Base-by-base conservation (phyloP, 2,113 vertebrate genomes). In the Catharus fuscescens region DNA sequence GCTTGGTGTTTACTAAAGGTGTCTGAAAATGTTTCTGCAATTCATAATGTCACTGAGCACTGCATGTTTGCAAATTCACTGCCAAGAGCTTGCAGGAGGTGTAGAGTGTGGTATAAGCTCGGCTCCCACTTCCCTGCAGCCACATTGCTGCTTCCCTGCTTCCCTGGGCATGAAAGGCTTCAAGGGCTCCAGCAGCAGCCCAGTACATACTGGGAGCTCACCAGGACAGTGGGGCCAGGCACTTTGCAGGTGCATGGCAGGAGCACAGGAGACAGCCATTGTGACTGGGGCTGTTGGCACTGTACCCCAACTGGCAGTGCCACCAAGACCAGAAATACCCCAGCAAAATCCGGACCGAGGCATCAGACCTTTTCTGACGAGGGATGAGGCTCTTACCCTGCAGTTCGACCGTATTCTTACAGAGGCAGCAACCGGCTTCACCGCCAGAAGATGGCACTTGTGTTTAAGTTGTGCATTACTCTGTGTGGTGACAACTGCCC, bases 271-370 rank as follows among this genome's bases (percentile, higher is more conserved):
- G 34, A 28, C 52, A 50, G 48, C 14, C 31, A 11, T 9, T 5
- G 8, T 25, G 28, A 50, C 54, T 1, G 3, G 53, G 38, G 21
- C 57, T 72, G n/a, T 38, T 54, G 26, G 73, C 26, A 52, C 73
- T 1, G 0, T 17, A 40, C 32, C 40, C 47, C 36, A 36, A 0
- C 24, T 24, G 10, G 24, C 38, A 44, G 69, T 2, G 6, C 32
- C 83, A 74, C 15, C 31, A 28, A 18, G 31, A 21, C 17, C 44
- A 29, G 44, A 62, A 76, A 16, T 5, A 25, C 10, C 17, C 26
- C 79, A 67, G 73, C 18, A 72, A 64, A 73, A 66, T 8, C 54
- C 16, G 56, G 31, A 20, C n/a, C 1, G 17, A 38, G 31, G 19
- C n/a, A 66, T 29, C 52, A 85, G 42, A 56, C 6, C 6, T 29